Percentiles rank a stretch among this genome's conserved stretches.
phyloP scores from a whole-genome alignment of 2,113 vertebrate genomes.

The Choloepus hoffmanni region DNA sequence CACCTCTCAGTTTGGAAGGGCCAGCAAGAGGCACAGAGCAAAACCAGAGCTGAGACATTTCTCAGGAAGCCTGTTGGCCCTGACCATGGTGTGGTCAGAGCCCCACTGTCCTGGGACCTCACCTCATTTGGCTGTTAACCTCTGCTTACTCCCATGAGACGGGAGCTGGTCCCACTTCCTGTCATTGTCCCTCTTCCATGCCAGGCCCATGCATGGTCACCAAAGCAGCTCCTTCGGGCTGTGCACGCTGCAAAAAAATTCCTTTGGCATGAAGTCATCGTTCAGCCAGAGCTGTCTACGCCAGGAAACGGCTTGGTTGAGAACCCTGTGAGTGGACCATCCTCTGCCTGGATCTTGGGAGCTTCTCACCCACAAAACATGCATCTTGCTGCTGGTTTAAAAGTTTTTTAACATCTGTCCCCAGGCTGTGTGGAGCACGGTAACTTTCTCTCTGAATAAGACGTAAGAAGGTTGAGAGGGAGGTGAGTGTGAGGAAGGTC shows the following conservation, averaged over 20 bases:
- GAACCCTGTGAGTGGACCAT: fast-evolving
- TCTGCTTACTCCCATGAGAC: background rate
- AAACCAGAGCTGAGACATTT: conserved; percentile 19
- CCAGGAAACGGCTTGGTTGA: background rate
- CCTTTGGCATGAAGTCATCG: background rate
- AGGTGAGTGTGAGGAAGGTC: fast-evolving
- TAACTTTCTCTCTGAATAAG: background rate
- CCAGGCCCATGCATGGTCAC: background rate
- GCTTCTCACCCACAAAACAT: background rate
- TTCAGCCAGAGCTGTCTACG: too few relatives aligned
- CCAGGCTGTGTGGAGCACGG: background rate
- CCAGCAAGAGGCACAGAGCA: background rate
- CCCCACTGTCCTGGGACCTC: background rate
- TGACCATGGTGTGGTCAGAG: background rate
- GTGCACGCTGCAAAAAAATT: background rate
- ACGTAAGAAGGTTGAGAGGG: background rate
- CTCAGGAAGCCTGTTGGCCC: conserved; percentile 20
- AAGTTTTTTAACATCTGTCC: background rate
- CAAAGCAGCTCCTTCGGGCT: background rate
- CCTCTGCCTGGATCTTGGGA: background rate
- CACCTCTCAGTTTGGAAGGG: conserved; percentile 17
- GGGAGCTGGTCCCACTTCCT: background rate
- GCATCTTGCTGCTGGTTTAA: background rate
- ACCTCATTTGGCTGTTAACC: background rate
- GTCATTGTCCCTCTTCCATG: background rate